Conservation (phyloP, 2,797 vertebrate genomes). For the Phrynocephalus vlangalii region DNA sequence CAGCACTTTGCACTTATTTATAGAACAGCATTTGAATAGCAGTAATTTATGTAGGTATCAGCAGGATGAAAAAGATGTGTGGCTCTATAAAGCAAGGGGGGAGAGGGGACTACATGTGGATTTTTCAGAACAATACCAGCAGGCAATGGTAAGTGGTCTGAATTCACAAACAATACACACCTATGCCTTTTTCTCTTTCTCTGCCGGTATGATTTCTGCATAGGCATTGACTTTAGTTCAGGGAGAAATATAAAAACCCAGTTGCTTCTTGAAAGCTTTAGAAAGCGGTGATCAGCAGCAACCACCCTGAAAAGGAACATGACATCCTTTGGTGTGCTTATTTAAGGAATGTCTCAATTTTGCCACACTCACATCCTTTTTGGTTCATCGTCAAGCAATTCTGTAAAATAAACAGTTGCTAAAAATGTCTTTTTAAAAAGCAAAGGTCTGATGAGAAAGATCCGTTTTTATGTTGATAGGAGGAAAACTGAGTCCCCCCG, state of each 20-base stretch:
- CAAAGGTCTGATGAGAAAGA: not conserved
- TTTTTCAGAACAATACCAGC: constrained; percentile 47
- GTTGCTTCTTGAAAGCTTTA: constrained; percentile 7
- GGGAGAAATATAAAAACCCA: not conserved
- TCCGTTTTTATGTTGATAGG: not conserved
- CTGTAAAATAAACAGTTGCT: not conserved
- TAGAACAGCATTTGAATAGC: constrained; percentile 62
- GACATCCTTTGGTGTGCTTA: not conserved
- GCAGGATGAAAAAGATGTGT: constrained; percentile 58
- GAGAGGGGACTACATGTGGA: constrained; percentile 52
- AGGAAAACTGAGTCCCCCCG: too few species aligned
- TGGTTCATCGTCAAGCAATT: not conserved
- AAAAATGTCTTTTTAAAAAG: not conserved
- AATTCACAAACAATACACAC: not conserved
- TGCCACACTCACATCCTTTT: not conserved
- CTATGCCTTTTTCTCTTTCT: too few species aligned
- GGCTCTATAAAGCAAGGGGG: constrained; percentile 37
- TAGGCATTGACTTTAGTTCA: not conserved
- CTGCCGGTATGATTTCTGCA: not conserved
- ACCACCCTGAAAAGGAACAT: not conserved
- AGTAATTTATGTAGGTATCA: constrained; percentile 64
- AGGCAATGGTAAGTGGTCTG: not conserved
- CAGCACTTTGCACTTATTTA: constrained; percentile 63
- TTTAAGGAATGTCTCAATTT: not conserved
- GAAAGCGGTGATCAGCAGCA: not conserved